These are phyloP conservation scores for Seira sanloemensis DNA, from an alignment of 2,888 invertebrate species.

Conservation along the genomic window DNA sequence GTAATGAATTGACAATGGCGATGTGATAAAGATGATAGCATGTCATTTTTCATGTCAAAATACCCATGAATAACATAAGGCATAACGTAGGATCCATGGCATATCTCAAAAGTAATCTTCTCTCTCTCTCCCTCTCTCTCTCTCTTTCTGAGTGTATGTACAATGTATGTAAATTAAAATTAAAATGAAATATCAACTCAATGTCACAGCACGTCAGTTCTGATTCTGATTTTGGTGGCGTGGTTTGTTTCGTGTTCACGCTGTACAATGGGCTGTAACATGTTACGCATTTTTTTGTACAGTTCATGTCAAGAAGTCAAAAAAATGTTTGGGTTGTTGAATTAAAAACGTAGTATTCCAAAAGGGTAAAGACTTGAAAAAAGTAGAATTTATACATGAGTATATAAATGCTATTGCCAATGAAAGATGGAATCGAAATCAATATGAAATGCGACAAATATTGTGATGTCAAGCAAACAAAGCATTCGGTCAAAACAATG, in stretches of 20 bases:
- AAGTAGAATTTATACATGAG: no score
- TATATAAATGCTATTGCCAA: no score
- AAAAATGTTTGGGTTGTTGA: neutral
- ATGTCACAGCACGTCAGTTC: constrained; percentile 58
- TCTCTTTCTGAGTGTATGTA: no score
- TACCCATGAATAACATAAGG: constrained; percentile 65
- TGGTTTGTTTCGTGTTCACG: neutral
- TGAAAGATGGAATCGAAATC: neutral
- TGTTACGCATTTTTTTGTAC: neutral
- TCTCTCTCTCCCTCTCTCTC: no score
- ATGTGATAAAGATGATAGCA: constrained; percentile 73
- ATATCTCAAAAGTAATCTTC: no score
- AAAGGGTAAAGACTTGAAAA: no score
- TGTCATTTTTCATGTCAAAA: constrained; percentile 73
- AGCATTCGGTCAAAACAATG: constrained; percentile 1
- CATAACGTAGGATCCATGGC: no score
- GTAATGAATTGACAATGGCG: constrained; percentile 73
- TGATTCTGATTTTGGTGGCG: constrained; percentile 39
- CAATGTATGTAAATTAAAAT: constrained; percentile 54
- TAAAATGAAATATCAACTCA: constrained; percentile 57
- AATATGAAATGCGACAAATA: neutral
- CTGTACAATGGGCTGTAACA: no score
- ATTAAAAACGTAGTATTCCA: no score
- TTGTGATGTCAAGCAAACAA: neutral
- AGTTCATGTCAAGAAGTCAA: constrained; percentile 2